phyloP scores from a whole-genome alignment of 1,140 invertebrate species.

The Apis florea region DNA sequence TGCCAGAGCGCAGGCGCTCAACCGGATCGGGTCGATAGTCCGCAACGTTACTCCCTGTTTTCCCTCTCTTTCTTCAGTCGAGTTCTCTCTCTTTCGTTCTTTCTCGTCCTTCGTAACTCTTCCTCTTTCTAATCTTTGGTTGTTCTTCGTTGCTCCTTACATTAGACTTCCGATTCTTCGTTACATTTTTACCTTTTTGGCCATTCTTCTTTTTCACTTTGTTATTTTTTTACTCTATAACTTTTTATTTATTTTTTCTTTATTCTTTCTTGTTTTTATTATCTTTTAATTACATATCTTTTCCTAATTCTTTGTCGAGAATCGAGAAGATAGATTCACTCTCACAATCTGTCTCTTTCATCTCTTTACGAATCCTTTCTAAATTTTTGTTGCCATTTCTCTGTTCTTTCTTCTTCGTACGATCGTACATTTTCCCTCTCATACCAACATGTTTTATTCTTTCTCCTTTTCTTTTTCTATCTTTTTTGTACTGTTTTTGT shows the following conservation, averaged over 20 bases:
- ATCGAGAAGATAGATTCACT: background rate
- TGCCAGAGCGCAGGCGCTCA: slow-evolving; percentile 69
- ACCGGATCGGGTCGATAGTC: slow-evolving; percentile 76
- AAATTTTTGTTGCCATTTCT: background rate
- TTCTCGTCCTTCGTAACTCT: background rate
- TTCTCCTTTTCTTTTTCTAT: background rate
- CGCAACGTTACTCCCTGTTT: slow-evolving; percentile 72
- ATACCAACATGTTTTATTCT: background rate
- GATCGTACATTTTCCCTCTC: background rate
- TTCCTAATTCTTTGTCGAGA: background rate
- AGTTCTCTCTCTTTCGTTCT: background rate
- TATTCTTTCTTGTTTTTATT: background rate
- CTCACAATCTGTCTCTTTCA: background rate
- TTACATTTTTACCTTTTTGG: background rate
- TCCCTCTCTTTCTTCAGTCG: slow-evolving; percentile 12
- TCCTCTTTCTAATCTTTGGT: background rate
- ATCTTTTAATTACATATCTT: background rate
- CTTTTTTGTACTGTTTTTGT: no score
- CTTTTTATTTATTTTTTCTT: background rate
- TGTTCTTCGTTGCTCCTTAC: background rate
- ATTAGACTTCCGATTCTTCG: slow-evolving; percentile 7
- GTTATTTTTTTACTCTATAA: background rate
- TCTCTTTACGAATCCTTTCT: slow-evolving; percentile 3
- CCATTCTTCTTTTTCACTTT: background rate
- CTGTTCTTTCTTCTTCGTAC: background rate